phyloP scores from a whole-genome alignment of 2,113 vertebrate genomes.

The Pontoporia blainvillei region DNA sequence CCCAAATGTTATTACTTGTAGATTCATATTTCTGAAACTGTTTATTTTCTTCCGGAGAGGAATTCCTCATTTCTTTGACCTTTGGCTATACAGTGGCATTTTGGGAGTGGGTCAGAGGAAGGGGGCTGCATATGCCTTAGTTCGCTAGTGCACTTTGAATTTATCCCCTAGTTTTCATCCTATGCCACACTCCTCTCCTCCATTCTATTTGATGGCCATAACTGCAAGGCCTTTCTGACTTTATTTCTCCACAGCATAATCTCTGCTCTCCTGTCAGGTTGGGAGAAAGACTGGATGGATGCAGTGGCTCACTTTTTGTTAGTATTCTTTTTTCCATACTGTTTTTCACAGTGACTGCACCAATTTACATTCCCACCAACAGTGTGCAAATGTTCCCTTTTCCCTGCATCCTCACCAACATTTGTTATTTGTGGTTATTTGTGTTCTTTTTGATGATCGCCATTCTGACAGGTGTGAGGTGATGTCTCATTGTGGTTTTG shows the following conservation, averaged over 20 bases:
- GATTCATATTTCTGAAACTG: background rate
- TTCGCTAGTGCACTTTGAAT: background rate
- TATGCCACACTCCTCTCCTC: background rate
- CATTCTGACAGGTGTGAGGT: background rate
- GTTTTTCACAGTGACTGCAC: background rate
- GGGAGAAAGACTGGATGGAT: background rate
- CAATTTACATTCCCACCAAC: background rate
- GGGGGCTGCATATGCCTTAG: background rate
- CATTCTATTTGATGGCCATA: background rate
- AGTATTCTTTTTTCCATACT: background rate
- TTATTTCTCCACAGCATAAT: background rate
- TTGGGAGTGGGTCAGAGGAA: background rate
- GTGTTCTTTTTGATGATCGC: background rate
- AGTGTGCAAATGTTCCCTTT: background rate
- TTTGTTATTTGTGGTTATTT: background rate
- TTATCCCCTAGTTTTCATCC: background rate
- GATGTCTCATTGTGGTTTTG: background rate
- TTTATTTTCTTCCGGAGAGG: background rate
- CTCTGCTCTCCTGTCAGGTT: background rate
- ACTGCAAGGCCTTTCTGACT: background rate
- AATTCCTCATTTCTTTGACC: background rate
- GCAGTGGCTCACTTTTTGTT: background rate
- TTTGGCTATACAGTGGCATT: background rate
- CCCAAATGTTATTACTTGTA: background rate
- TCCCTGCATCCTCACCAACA: background rate